Percentiles rank a stretch among this genome's conserved stretches.
phyloP scores from a whole-genome alignment of 1,140 invertebrate genomes.

The Zaprionus inermis region DNA sequence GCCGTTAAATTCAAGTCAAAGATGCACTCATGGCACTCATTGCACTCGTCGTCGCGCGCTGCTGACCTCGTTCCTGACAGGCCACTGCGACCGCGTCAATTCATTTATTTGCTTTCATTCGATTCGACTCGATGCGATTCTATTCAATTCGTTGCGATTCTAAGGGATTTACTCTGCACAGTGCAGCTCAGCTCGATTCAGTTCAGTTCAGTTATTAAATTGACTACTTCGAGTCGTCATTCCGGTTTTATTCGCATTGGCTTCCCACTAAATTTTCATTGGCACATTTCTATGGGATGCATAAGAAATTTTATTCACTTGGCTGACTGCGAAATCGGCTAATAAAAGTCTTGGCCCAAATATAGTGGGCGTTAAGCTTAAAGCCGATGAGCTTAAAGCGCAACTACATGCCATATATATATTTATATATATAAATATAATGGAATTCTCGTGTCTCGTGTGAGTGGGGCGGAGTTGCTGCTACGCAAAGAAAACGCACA shows the following conservation, averaged over 20 bases:
- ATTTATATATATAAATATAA: neutral
- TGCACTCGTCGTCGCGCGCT: constrained; percentile 2
- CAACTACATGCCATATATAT: neutral
- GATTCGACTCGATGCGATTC: constrained; percentile 10
- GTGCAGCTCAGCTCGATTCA: constrained; percentile 5
- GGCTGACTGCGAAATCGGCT: constrained; percentile 31
- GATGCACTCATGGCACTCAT: neutral
- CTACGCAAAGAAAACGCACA: neutral
- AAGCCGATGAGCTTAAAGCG: constrained; percentile 6
- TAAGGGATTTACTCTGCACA: constrained; percentile 8
- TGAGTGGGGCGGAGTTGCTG: too few species aligned
- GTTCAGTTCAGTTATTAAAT: constrained; percentile 36
- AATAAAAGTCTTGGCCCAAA: constrained; percentile 18
- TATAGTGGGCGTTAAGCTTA: constrained; percentile 12
- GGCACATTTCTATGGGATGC: constrained; percentile 21
- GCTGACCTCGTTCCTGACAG: constrained; percentile 4
- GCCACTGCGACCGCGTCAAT: neutral
- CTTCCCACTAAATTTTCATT: constrained; percentile 33
- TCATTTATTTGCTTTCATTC: constrained; percentile 6
- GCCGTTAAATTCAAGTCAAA: neutral
- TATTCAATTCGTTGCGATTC: constrained; percentile 9
- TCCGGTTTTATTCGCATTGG: constrained; percentile 28
- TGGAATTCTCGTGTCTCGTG: constrained; percentile 7
- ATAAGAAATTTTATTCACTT: constrained; percentile 35
- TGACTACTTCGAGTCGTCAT: constrained; percentile 29